Percentiles rank a stretch among this genome's conserved stretches.
Conservation (phyloP, 2,797 vertebrate species). For the Pachyuromys duprasi region DNA sequence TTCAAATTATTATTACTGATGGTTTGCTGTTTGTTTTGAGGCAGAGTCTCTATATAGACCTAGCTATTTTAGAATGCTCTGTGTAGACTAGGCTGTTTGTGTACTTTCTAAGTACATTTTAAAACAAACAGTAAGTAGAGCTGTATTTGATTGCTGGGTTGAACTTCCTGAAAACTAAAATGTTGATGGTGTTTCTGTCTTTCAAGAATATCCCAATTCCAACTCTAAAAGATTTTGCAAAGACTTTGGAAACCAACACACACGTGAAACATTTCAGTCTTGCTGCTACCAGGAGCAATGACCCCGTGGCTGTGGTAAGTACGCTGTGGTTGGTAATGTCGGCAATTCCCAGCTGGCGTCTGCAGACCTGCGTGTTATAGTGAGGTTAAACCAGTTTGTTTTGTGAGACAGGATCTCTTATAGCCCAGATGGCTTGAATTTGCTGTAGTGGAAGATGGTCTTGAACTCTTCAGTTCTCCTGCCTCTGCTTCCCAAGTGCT, state of each 20-base stretch:
- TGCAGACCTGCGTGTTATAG: not conserved
- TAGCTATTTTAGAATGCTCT: not conserved
- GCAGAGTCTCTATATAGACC: not conserved
- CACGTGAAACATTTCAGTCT: conserved; percentile 95
- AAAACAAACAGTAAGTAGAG: not conserved
- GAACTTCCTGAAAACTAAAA: conserved; percentile 44
- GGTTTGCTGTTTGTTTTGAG: not conserved
- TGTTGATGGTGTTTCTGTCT: conserved; percentile 72
- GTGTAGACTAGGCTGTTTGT: not conserved
- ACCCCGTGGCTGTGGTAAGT: conserved; percentile 96
- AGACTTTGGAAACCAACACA: conserved; percentile 95
- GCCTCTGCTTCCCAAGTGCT: not conserved
- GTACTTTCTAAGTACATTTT: conserved; percentile 23
- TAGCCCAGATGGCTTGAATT: not conserved
- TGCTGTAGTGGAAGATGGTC: not conserved
- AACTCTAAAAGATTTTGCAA: conserved; percentile 96
- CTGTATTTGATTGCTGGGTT: not conserved
- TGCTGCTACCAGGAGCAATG: conserved; percentile 97
- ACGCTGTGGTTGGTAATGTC: not conserved
- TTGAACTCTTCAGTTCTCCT: not conserved
- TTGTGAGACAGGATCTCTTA: not conserved
- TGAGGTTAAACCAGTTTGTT: not conserved
- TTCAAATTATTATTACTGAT: not conserved
- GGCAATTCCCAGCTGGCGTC: not conserved
- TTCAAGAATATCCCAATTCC: conserved; percentile 98